A percentile compares a stretch with the other conserved stretches of the same genome.
phyloP scores from a whole-genome alignment of 1,140 invertebrate genomes.

The Protaetia brevitarsis region DNA sequence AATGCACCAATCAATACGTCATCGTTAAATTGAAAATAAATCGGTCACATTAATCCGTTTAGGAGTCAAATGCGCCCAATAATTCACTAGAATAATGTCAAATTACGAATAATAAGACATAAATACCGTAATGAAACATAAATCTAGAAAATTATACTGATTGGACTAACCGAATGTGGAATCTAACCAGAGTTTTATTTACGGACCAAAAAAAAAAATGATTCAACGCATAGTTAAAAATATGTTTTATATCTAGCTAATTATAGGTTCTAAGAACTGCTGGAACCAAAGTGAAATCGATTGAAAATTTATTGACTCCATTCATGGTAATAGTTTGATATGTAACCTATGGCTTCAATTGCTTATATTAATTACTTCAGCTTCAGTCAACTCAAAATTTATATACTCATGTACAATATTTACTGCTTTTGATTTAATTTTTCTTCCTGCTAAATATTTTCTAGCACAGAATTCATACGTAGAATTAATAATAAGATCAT shows the following conservation, averaged over 20 bases:
- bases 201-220: background rate
- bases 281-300: background rate
- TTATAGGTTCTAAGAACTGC: background rate
- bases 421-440: too few relatives aligned
- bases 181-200: background rate
- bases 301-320: background rate
- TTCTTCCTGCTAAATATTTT: too few relatives aligned
- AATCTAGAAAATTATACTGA: slow-evolving; percentile 9
- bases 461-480: too few relatives aligned
- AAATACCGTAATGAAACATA: slow-evolving; percentile 7
- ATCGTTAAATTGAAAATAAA: background rate
- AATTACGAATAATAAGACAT: slow-evolving; percentile 16
- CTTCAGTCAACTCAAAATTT: too few relatives aligned
- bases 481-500: too few relatives aligned
- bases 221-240: background rate
- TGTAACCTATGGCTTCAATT: background rate
- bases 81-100: background rate
- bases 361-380: background rate
- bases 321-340: background rate
- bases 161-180: background rate
- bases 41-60: background rate
- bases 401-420: too few relatives aligned
- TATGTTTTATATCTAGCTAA: background rate
- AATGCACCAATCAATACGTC: background rate
- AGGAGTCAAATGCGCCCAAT: background rate